A percentile compares a stretch with the other conserved stretches of the same genome.
Evolutionary conservation across 2,113 vertebrate species (phyloP).

Genomic region (Odontesthes bonariensis): DNA sequence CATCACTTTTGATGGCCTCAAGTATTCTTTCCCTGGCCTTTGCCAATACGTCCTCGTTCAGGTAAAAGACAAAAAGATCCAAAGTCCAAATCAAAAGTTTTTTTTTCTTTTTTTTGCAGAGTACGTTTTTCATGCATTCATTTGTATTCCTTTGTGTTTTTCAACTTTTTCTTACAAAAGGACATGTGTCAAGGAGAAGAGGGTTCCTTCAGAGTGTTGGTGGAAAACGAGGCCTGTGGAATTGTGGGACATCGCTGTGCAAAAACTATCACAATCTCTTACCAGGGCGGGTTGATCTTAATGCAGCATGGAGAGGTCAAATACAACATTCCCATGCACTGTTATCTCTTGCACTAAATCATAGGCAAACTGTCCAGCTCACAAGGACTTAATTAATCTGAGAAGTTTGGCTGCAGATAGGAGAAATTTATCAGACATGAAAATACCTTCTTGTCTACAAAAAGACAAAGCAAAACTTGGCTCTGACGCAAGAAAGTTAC

Average conservation of each 20-base stretch:
- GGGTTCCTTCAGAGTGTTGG: slow-evolving; percentile 91
- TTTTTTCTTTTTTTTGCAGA: background rate
- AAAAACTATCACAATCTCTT: slow-evolving; percentile 87
- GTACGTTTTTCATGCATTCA: background rate
- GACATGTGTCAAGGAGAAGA: slow-evolving; percentile 87
- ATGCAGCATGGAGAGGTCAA: slow-evolving; percentile 88
- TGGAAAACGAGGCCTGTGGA: slow-evolving; percentile 91
- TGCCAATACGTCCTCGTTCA: slow-evolving; percentile 95
- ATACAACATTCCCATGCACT: background rate
- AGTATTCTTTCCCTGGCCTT: slow-evolving; percentile 91
- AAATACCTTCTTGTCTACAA: no score
- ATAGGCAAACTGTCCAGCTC: background rate
- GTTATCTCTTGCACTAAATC: background rate
- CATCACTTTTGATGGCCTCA: slow-evolving; percentile 93
- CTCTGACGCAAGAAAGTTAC: no score
- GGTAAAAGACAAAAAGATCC: slow-evolving; percentile 80
- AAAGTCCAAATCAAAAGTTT: background rate
- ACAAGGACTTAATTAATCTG: background rate
- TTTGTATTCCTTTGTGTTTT: background rate
- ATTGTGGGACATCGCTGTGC: slow-evolving; percentile 88
- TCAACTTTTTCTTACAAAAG: slow-evolving; percentile 68
- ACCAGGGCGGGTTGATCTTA: slow-evolving; percentile 87
- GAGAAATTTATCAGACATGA: no score
- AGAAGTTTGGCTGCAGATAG: background rate
- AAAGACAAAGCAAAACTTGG: no score